Evolutionary conservation across 1,140 invertebrate genomes (phyloP), one percentile per base, ranked within the genome.

Genomic region (Gryon sp.): DNA sequence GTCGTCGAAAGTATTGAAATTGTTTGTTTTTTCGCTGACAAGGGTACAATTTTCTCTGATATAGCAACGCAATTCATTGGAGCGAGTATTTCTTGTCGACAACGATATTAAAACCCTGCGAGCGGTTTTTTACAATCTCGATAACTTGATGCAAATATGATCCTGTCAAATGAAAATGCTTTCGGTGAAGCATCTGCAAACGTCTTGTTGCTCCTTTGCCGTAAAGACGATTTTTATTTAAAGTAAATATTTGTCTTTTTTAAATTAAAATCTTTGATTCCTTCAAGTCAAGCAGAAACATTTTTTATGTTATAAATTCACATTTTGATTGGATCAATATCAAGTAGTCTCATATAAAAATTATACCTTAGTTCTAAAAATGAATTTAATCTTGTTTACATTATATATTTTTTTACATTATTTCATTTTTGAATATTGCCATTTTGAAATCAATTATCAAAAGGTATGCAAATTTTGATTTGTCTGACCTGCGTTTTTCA

Each of bases 141-240:
- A 63, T 73, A 73, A 63, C 57, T 59, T 62, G n/a, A 52, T 74
- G 60, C 60, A 74, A 74, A 59, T 66, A 74, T 55, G 43, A 74
- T 74, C 52, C 53, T 50, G 34, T 74, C 60, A 60, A 65, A 74
- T 65, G 48, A 73, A 65, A 50, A 66, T 66, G 18, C 41, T 65
- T 73, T 50, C 59, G 45, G 36, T 52, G 15, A 46, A 38, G 19
- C 43, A 24, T 65, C 60, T 24, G 28, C 14, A 12, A 41, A 12
- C 30, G 9, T 50, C 12, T 45, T 14, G 19, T 43, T 60, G 28
- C 30, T 55, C 34, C 9, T 72, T 55, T 72, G 55, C 48, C 65
- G 55, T 70, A 26, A 18, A 50, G 30, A 24, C 40, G 15, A 65
- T 34, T 65, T 53, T 26, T 19, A 32, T 41, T 65, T n/a, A 36